Evolutionary conservation across 2,888 invertebrate genomes (phyloP), one percentile per base, ranked within the genome.

Genomic region (Pecten maximus): DNA sequence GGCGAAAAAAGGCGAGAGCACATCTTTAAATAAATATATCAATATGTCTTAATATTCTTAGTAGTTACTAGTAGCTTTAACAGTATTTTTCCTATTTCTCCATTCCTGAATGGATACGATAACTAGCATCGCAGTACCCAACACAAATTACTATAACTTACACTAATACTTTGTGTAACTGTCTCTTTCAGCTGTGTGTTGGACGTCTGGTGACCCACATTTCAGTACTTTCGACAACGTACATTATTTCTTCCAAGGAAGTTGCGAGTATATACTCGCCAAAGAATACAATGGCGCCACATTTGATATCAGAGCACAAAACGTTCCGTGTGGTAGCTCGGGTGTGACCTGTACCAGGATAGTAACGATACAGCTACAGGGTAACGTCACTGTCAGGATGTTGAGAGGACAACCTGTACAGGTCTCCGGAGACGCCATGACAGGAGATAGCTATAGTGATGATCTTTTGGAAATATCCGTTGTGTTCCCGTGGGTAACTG

Each of bases 121-220:
- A n/a, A n/a, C n/a, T n/a, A n/a, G n/a, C n/a, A n/a, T n/a, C n/a
- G n/a, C n/a, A n/a, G n/a, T n/a, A n/a, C n/a, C 12, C n/a, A 48
- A 40, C 15, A 19, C n/a, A n/a, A n/a, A n/a, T n/a, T n/a, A n/a
- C n/a, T n/a, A n/a, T n/a, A n/a, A n/a, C n/a, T n/a, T n/a, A n/a
- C n/a, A n/a, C n/a, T n/a, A n/a, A n/a, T n/a, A n/a, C n/a, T n/a
- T n/a, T n/a, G n/a, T n/a, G n/a, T n/a, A n/a, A n/a, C n/a, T 74
- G n/a, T 40, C 23, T 40, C 28, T 74, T 91, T 23, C 74, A 93
- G 94, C 93, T n/a, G 92, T 93, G 19, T 99, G 99, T 96, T 97
- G 98, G 40, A 98, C 98, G 0, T 98, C 98, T 98, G 99, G 99
- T 4, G 98, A 98, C 96, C 98, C 98, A 0, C 99, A 99, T 97